Evolutionary conservation across 2,888 invertebrate species (phyloP).

Genomic region (Myopa tessellatipennis): DNA sequence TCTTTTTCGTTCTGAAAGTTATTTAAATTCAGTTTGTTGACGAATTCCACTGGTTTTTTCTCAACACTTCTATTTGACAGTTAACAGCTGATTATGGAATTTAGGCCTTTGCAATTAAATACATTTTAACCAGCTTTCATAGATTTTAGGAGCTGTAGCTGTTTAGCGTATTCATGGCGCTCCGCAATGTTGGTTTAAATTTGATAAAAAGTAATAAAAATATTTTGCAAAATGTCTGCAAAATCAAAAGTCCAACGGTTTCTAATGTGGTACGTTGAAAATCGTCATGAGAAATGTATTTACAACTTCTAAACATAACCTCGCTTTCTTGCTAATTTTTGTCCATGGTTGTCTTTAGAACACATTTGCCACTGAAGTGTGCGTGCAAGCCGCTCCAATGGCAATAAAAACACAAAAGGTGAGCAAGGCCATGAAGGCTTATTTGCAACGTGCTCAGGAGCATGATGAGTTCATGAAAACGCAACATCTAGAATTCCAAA

Average conservation of each 20-base stretch:
- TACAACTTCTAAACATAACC: slow-evolving; percentile 28
- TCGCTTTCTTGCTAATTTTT: slow-evolving; percentile 14
- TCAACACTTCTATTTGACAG: not conserved
- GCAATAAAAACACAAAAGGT: slow-evolving; percentile 72
- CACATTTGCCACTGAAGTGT: slow-evolving; percentile 57
- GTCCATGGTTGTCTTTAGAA: slow-evolving; percentile 43
- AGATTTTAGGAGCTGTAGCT: no score
- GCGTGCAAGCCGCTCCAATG: slow-evolving; percentile 59
- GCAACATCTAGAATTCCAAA: slow-evolving; percentile 83
- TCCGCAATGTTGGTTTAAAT: slow-evolving; percentile 60
- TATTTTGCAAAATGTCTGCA: slow-evolving; percentile 53
- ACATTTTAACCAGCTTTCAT: no score
- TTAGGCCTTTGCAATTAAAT: no score
- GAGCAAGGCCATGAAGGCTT: slow-evolving; percentile 91
- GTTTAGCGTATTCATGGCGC: slow-evolving; percentile 48
- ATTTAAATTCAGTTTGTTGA: no score
- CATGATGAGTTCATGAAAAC: slow-evolving; percentile 87
- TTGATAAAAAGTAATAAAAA: slow-evolving; percentile 59
- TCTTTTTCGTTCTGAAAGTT: no score
- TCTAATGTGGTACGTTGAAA: slow-evolving; percentile 48
- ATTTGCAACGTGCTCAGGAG: slow-evolving; percentile 83
- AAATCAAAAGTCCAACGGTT: slow-evolving; percentile 39
- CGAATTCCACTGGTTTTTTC: not conserved
- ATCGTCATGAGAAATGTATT: not conserved
- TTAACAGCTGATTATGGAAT: slow-evolving; percentile 21